Evolutionary conservation across 2,888 invertebrate species (phyloP), one percentile per base, ranked within the genome.

Genomic region (Parascotia fuliginaria): DNA sequence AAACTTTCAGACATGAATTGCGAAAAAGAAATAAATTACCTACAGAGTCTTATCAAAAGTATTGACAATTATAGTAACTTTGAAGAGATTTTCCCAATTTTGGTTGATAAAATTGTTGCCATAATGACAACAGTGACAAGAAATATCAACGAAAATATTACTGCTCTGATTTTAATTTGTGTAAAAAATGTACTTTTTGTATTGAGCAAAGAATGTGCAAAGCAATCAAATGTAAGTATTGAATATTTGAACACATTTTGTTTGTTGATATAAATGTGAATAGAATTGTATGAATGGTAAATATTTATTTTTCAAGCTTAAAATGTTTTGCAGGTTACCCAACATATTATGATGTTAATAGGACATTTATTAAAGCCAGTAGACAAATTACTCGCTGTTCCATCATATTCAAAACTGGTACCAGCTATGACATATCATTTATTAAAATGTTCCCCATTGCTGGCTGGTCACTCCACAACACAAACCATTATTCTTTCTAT

Each of bases 101-200:
- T 87, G 13, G 55, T 81, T 9, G 75, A 82, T 12, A 62, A 69
- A 11, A 41, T 83, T 7, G 55, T 70, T 7, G 49, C 68, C 4
- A 53, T 83, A 48, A 49, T 77, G 12, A 61, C 63, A 42, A 70
- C 64, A 44, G 53, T 76, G 6, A 42, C 40, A 11, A 41, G 43
- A 2, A 27, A 53, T 22, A 39, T 44, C 1, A 65, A 77, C 54
- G 47, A 59, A 11, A 43, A 42, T 14, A 45, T 73, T 15, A 65
- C 75, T 22, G 63, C 70, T 42, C 42, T 59, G 33, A 55, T 71
- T 11, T 47, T 86, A 13, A 52, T 46, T 6, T 72, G 76, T 52
- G 49, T 73, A 2, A 79, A 73, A 27, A 75, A 72, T 51, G 36
- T 79, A 5, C 54, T 86, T 0, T 72, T 69, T 58, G 56, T 73